phyloP scores from a whole-genome alignment of 2,888 invertebrate species.

The Bhutanitis thaidina region DNA sequence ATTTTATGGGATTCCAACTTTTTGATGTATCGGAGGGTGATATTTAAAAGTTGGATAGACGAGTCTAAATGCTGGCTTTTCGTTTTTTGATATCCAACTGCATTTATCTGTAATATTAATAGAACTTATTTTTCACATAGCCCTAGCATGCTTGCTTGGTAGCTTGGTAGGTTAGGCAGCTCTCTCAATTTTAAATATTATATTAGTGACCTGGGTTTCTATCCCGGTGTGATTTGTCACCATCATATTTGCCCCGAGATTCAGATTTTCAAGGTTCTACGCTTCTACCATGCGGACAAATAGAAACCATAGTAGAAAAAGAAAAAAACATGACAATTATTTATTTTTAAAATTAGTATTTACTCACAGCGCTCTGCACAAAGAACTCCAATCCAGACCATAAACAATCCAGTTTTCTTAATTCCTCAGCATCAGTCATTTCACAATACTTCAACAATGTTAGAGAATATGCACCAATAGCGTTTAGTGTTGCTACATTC shows the following conservation, averaged over 20 bases:
- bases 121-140: too few relatives aligned
- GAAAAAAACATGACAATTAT: not conserved
- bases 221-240: too few relatives aligned
- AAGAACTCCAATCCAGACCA: slow-evolving; percentile 62
- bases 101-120: slow-evolving; percentile 51
- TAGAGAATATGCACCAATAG: slow-evolving; percentile 63
- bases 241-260: too few relatives aligned
- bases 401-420: slow-evolving; percentile 57
- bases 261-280: too few relatives aligned
- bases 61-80: slow-evolving; percentile 54
- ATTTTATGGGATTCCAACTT: slow-evolving; percentile 56
- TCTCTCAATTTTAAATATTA: too few relatives aligned
- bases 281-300: too few relatives aligned
- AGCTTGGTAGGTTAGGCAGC: too few relatives aligned
- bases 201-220: too few relatives aligned
- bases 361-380: slow-evolving; percentile 61
- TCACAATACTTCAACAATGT: slow-evolving; percentile 66
- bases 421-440: slow-evolving; percentile 47
- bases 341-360: not conserved
- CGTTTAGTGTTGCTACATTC: slow-evolving; percentile 56
- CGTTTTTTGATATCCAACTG: slow-evolving; percentile 42
- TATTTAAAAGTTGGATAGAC: slow-evolving; percentile 54
- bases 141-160: too few relatives aligned
- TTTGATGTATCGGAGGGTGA: slow-evolving; percentile 54
- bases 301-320: too few relatives aligned